Evolutionary conservation across 2,113 vertebrate genomes (phyloP).

Genomic region (Caretta caretta): DNA sequence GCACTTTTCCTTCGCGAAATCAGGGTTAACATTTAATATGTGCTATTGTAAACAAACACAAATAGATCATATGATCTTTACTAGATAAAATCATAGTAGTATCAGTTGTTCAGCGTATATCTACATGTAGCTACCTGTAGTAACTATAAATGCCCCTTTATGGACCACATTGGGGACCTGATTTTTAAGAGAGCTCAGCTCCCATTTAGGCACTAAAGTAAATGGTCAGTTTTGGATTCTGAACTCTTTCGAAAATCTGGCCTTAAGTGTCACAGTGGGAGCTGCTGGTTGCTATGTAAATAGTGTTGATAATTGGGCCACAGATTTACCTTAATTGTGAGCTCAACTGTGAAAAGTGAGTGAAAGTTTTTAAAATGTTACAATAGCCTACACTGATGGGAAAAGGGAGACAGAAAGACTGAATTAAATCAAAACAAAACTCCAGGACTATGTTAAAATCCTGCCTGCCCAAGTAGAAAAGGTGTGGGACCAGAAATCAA

Average conservation of each 20-base stretch:
- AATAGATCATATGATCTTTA: neutral
- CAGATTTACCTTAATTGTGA: too few relatives aligned
- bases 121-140: neutral
- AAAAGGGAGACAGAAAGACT: too few relatives aligned
- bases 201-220: neutral
- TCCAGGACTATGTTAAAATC: too few relatives aligned
- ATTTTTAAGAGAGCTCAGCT: neutral
- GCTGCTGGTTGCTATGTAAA: too few relatives aligned
- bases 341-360: too few relatives aligned
- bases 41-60: neutral
- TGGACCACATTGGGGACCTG: rapidly evolving
- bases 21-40: neutral
- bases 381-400: too few relatives aligned
- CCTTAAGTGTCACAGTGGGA: neutral
- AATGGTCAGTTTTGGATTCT: neutral
- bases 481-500: too few relatives aligned
- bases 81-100: neutral
- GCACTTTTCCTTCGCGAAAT: neutral
- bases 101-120: neutral
- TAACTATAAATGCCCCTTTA: neutral
- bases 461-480: too few relatives aligned
- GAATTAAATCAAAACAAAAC: too few relatives aligned
- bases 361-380: too few relatives aligned
- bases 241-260: neutral
- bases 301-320: too few relatives aligned